A percentile compares a stretch with the other conserved stretches of the same genome.
Evolutionary conservation across 2,797 vertebrate species (phyloP).

Genomic region (Falco columbarius): DNA sequence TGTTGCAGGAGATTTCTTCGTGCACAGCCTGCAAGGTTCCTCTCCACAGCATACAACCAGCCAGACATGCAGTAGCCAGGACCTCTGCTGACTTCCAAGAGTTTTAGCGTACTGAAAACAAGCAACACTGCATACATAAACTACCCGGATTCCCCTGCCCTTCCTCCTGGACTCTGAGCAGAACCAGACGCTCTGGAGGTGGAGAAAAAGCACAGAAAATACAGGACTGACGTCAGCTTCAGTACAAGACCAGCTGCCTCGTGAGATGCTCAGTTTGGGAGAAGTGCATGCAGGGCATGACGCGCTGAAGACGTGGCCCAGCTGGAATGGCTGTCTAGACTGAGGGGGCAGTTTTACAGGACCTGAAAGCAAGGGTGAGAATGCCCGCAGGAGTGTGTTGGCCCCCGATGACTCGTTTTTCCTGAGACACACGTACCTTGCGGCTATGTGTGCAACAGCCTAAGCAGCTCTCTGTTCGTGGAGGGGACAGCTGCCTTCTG

Average conservation of each 20-base stretch:
- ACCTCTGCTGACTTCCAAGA: slow-evolving; percentile 17
- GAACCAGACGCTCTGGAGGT: slow-evolving; percentile 28
- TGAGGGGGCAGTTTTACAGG: background rate
- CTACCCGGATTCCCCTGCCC: slow-evolving; percentile 31
- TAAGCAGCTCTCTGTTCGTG: slow-evolving; percentile 5
- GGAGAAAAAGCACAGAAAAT: slow-evolving; percentile 74
- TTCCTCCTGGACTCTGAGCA: slow-evolving; percentile 51
- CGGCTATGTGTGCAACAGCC: background rate
- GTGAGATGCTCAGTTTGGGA: background rate
- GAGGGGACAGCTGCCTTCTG: slow-evolving; percentile 35
- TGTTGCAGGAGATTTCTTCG: slow-evolving; percentile 67
- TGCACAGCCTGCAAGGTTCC: slow-evolving; percentile 57
- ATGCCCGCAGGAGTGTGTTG: background rate
- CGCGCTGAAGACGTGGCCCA: background rate
- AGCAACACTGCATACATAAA: slow-evolving; percentile 9
- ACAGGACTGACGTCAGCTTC: slow-evolving; percentile 30
- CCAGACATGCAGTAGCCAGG: slow-evolving; percentile 25
- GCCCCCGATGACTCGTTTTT: background rate
- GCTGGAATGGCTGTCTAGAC: background rate
- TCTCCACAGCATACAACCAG: slow-evolving; percentile 15
- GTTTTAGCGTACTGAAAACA: background rate
- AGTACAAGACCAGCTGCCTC: background rate
- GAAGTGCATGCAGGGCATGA: background rate
- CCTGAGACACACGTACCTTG: background rate
- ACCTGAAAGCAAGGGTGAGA: background rate